Conservation (phyloP, 30 jellyfish, hydroid and myxozoan species). For the Mastigias papua region DNA sequence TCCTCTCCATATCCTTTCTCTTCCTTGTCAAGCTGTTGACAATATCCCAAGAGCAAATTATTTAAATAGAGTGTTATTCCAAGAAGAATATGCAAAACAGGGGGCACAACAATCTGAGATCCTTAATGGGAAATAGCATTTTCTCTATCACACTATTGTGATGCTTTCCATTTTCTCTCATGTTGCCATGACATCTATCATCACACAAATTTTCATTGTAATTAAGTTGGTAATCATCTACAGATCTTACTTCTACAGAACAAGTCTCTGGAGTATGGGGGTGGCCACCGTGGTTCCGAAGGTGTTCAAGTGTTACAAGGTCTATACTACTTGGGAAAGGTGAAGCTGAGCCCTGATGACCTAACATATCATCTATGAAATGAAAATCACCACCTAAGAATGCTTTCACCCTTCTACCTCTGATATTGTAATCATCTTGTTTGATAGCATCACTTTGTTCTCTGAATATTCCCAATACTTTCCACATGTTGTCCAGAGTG, state of each 20-base stretch:
- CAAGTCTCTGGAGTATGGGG: slow-evolving; percentile 35
- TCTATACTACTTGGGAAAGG: slow-evolving; percentile 4
- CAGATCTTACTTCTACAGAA: slow-evolving; percentile 15
- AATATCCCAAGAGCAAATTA: not conserved
- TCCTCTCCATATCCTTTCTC: not conserved
- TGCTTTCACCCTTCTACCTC: slow-evolving; percentile 11
- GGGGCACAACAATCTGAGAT: slow-evolving; percentile 49
- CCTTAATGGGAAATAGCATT: slow-evolving; percentile 47
- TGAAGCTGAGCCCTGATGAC: slow-evolving; percentile 58
- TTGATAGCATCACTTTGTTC: slow-evolving; percentile 21
- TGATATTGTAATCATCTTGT: slow-evolving; percentile 41
- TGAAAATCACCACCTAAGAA: slow-evolving; percentile 48
- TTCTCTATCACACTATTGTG: slow-evolving; percentile 49
- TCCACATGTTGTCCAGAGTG: slow-evolving; percentile 43
- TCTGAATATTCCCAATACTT: not conserved
- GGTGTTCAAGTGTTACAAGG: not conserved
- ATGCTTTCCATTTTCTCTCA: slow-evolving; percentile 34
- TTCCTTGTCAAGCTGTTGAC: slow-evolving; percentile 20
- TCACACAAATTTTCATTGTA: slow-evolving; percentile 56
- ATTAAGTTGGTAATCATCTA: slow-evolving; percentile 34
- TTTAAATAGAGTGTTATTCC: slow-evolving; percentile 25
- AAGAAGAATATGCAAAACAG: slow-evolving; percentile 36
- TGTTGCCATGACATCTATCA: slow-evolving; percentile 39
- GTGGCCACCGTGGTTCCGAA: not conserved
- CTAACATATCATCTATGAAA: slow-evolving; percentile 41